These are phyloP conservation scores for Ophthalmolycus amberensis DNA, from an alignment of 2,113 vertebrate genomes.

Conservation along the genomic window DNA sequence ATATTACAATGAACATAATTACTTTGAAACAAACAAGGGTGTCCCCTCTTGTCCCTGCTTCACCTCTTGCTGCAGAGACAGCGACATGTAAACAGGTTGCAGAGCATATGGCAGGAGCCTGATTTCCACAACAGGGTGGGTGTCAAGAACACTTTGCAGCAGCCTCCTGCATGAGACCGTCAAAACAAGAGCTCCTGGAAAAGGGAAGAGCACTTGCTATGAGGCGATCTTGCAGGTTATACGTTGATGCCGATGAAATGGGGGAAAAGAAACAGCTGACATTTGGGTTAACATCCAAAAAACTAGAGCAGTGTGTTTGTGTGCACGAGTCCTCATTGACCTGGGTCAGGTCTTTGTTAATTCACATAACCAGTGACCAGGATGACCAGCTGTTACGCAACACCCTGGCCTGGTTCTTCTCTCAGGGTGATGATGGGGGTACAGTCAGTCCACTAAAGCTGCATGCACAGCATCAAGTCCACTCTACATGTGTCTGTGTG, in stretches of 20 bases:
- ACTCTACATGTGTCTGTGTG: conserved; percentile 1
- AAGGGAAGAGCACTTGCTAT: conserved; percentile 16
- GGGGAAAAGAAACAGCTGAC: conserved; percentile 37
- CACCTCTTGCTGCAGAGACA: conserved; percentile 61
- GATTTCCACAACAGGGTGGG: conserved; percentile 68
- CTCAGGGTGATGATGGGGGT: conserved; percentile 39
- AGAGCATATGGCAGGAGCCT: conserved; percentile 64
- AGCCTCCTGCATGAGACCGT: conserved; percentile 50
- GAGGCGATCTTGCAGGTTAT: conserved; percentile 22
- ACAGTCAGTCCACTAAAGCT: conserved; percentile 39
- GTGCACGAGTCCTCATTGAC: conserved; percentile 38
- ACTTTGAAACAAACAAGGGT: conserved; percentile 52
- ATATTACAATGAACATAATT: conserved; percentile 48
- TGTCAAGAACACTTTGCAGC: conserved; percentile 70
- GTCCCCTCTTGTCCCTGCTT: conserved; percentile 54
- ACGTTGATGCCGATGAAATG: background rate
- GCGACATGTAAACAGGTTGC: conserved; percentile 72
- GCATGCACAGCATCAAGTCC: conserved; percentile 26
- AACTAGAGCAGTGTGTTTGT: background rate
- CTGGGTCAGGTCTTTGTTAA: conserved; percentile 63
- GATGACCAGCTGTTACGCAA: conserved; percentile 80
- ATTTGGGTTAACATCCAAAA: conserved; percentile 9
- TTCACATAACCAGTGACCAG: conserved; percentile 66
- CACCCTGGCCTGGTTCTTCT: conserved; percentile 56
- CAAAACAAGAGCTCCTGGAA: conserved; percentile 58